Conservation (phyloP, 2,888 invertebrate species). For the Heteropelma amictum region DNA sequence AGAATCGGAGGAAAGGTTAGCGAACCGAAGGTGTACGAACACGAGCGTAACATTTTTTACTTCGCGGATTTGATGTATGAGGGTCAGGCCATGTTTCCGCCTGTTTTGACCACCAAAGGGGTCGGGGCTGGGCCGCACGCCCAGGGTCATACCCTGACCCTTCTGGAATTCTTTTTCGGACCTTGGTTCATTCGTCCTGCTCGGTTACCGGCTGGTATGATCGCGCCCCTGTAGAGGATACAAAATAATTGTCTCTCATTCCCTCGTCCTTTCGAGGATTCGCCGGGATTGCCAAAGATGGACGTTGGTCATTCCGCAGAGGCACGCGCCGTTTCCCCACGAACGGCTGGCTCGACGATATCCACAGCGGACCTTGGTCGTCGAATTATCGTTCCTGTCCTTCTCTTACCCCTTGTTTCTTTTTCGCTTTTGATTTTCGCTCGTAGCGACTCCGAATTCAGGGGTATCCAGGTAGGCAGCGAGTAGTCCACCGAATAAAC, state of each 20-base stretch:
- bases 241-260: neutral
- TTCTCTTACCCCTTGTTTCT: slow-evolving; percentile 33
- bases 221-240: slow-evolving; percentile 66
- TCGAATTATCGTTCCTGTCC: slow-evolving; percentile 66
- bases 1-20: neutral
- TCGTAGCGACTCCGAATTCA: neutral
- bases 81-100: slow-evolving; percentile 77
- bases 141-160: slow-evolving; percentile 74
- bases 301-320: slow-evolving; percentile 52
- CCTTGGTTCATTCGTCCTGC: slow-evolving; percentile 28
- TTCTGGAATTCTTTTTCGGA: slow-evolving; percentile 37
- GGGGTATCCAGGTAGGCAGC: slow-evolving; percentile 39
- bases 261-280: slow-evolving; percentile 50
- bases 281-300: slow-evolving; percentile 22
- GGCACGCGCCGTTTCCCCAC: slow-evolving; percentile 64
- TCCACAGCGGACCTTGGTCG: slow-evolving; percentile 59
- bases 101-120: slow-evolving; percentile 78
- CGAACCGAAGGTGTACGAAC: slow-evolving; percentile 4
- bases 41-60: slow-evolving; percentile 49
- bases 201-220: slow-evolving; percentile 54
- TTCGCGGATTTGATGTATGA: slow-evolving; percentile 71
- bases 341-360: slow-evolving; percentile 55
- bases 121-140: slow-evolving; percentile 75
- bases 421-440: slow-evolving; percentile 26
- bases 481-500: neutral